phyloP scores from a whole-genome alignment of 2,113 vertebrate species.

The Centropristis striata region DNA sequence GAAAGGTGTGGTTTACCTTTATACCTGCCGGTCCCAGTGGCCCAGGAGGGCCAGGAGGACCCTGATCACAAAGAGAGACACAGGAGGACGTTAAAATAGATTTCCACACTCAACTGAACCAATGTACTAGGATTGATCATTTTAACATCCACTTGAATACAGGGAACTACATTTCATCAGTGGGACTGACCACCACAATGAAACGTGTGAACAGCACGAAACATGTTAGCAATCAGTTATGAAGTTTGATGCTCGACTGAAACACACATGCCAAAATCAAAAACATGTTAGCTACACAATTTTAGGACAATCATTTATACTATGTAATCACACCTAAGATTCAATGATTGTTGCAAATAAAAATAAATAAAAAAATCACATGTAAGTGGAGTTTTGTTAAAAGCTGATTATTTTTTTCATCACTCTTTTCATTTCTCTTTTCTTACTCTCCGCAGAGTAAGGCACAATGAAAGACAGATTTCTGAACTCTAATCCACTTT shows the following conservation, averaged over 20 bases:
- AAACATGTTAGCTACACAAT: constrained; percentile 30
- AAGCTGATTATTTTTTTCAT: too few species aligned
- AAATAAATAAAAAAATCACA: too few species aligned
- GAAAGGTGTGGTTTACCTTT: constrained; percentile 86
- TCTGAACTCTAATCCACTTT: not conserved
- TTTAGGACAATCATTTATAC: not conserved
- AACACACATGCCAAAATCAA: constrained; percentile 57
- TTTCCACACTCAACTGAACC: not conserved
- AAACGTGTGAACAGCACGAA: constrained; percentile 23
- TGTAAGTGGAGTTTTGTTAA: too few species aligned
- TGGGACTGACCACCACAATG: constrained; percentile 4
- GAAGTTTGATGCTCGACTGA: constrained; percentile 25
- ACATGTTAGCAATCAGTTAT: constrained; percentile 34
- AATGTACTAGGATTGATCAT: not conserved
- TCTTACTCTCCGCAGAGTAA: too few species aligned
- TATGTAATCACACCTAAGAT: not conserved
- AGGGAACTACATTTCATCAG: not conserved
- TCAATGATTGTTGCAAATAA: not conserved
- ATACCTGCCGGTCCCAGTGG: constrained; percentile 90
- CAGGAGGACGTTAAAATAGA: not conserved
- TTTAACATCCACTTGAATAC: not conserved
- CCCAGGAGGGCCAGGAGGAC: constrained; percentile 92
- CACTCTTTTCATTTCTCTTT: too few species aligned
- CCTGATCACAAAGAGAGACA: constrained; percentile 61
- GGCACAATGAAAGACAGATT: too few species aligned